phyloP scores from a whole-genome alignment of 2,797 vertebrate species.

The Catharus ustulatus region DNA sequence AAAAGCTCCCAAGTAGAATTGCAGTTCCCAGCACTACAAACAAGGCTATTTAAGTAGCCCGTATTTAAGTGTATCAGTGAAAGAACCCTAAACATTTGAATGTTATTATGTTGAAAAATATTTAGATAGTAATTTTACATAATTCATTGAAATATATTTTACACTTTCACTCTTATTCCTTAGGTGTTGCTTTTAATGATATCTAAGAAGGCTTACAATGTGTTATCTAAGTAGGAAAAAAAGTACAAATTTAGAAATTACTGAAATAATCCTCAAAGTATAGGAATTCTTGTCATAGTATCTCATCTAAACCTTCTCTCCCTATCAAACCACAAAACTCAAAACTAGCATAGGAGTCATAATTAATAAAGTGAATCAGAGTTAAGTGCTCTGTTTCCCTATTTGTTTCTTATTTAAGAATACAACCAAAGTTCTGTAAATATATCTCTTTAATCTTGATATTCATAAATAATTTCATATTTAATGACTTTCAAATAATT shows the following conservation, averaged over 20 bases:
- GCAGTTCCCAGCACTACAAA: not conserved
- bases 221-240: not conserved
- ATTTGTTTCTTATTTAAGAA: not conserved
- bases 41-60: not conserved
- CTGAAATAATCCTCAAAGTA: not conserved
- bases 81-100: not conserved
- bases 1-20: not conserved
- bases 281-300: not conserved
- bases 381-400: not conserved
- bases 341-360: not conserved
- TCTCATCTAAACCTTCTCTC: not conserved
- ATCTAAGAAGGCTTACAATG: not conserved
- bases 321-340: not conserved
- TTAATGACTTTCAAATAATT: not conserved
- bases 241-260: not conserved
- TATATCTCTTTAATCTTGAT: not conserved
- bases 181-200: not conserved
- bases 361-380: not conserved
- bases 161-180: not conserved
- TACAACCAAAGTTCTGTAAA: not conserved
- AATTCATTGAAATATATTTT: not conserved
- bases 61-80: not conserved
- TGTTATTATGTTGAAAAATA: not conserved
- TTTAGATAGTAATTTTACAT: not conserved
- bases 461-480: not conserved